Evolutionary conservation across 1,140 invertebrate species (phyloP), one percentile per base, ranked within the genome.

Genomic region (Atta texana): DNA sequence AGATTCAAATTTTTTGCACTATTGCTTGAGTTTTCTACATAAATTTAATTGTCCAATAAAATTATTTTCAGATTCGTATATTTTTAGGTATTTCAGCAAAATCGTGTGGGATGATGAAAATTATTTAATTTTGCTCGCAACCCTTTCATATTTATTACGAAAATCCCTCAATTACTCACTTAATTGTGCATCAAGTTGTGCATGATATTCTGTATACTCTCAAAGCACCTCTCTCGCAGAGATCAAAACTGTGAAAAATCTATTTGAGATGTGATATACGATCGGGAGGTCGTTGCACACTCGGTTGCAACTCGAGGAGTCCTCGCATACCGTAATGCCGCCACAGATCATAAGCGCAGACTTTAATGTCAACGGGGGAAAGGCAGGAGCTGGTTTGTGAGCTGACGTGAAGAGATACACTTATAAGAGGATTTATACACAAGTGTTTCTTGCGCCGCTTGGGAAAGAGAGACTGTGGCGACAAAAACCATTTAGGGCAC

Each of bases 331-430:
- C 34, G 28, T 77, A 77, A 85, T 66, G 69, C 39, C 28, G 51
- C 57, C 51, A 53, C 69, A 86, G 76, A 89, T 82, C 61, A 86
- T 89, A 89, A 86, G 34, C 87, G 82, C 18, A 24, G 63, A 72
- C 51, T 76, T 81, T 88, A 89, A 89, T 89, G 87, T 86, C 82
- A 89, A 57, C 76, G 49, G 12, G 69, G 71, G 61, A 89, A 89
- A 89, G 71, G 76, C 76, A 81, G 87, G 69, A 76, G 75, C 59
- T 61, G 59, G 8, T 78, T 72, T 63, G 24, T 51, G 87, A 89
- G 61, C 53, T 51, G 68, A 74, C 49, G 57, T 51, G 51, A 51
- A 34, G 55, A 84, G 71, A 84, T 63, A 68, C 34, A 61, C 39
- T 85, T 68, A 64, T 51, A 49, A 34, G 44, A 88, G 24, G 71